These are phyloP conservation scores for Platysteira castanea DNA, from an alignment of 2,113 vertebrate species.

Conservation along the genomic window DNA sequence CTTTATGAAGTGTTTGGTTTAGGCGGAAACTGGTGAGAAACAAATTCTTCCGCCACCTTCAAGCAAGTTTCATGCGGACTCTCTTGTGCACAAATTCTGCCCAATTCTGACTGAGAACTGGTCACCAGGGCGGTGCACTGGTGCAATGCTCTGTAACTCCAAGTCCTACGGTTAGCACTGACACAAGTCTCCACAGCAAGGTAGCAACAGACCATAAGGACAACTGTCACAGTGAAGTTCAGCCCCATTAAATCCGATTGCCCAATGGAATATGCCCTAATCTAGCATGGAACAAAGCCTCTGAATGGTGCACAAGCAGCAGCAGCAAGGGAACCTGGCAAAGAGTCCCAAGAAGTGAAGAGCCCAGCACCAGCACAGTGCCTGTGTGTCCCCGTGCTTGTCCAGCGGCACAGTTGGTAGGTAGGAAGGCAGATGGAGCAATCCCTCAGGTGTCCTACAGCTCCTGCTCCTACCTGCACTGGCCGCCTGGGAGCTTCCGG, in stretches of 20 bases:
- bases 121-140: background rate
- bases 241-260: background rate
- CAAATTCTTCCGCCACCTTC: background rate
- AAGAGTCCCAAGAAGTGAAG: background rate
- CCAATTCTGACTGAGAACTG: background rate
- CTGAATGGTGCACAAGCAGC: background rate
- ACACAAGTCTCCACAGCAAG: background rate
- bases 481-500: background rate
- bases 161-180: background rate
- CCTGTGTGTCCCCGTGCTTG: rapidly evolving
- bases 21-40: background rate
- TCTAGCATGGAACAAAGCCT: rapidly evolving
- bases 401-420: background rate
- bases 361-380: background rate
- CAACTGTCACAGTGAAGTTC: background rate
- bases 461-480: background rate
- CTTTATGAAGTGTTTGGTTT: background rate
- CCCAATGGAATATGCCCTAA: background rate
- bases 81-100: background rate
- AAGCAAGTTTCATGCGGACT: background rate
- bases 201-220: background rate
- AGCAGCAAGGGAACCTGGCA: background rate
- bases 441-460: background rate
- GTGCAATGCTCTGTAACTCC: background rate
- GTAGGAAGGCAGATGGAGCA: background rate